Conservation (phyloP, 2,113 vertebrate genomes). For the Sinosuthora webbiana region DNA sequence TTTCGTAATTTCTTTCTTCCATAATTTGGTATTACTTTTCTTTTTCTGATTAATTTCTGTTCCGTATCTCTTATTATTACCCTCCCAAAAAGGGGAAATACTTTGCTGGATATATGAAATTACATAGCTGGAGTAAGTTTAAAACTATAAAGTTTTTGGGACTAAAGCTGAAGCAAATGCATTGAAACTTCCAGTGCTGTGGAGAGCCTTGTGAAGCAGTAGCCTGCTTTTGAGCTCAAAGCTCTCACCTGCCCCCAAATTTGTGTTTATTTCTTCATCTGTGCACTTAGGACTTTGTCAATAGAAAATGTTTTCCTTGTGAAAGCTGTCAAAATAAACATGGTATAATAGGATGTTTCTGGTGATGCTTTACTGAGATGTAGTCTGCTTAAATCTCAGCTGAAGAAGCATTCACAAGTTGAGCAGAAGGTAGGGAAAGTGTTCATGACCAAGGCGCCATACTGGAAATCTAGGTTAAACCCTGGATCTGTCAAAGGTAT, state of each 20-base stretch:
- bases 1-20: neutral
- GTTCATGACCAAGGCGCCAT: neutral
- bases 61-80: neutral
- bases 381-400: neutral
- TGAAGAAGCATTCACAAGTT: neutral
- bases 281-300: neutral
- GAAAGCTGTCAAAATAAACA: neutral
- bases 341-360: neutral
- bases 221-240: neutral
- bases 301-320: neutral
- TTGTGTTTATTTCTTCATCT: neutral
- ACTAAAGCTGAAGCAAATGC: neutral
- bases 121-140: neutral
- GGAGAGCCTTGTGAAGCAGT: neutral
- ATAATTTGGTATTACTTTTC: neutral
- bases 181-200: neutral
- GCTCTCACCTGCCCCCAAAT: neutral
- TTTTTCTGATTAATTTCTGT: neutral
- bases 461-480: conserved; percentile 23
- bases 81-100: neutral
- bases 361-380: neutral
- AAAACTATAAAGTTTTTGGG: neutral
- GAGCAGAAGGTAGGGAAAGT: neutral
- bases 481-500: neutral
- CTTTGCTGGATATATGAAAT: neutral